These are phyloP conservation scores for Camponotus floridanus DNA, from an alignment of 1,140 invertebrate genomes.

Conservation along the genomic window DNA sequence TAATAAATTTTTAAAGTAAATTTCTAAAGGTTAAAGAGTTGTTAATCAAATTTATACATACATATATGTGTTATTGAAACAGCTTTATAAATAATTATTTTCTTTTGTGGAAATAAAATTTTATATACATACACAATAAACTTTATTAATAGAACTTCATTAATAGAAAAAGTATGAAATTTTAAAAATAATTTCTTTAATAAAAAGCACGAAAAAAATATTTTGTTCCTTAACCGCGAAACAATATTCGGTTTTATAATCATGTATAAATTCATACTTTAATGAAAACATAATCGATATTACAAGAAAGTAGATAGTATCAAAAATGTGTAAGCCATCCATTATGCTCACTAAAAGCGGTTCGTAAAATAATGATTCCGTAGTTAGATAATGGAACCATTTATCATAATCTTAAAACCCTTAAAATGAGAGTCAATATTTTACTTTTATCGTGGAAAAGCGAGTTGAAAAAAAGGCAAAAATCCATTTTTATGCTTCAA, in stretches of 20 bases:
- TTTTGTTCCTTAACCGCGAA: background rate
- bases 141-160: no score
- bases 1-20: background rate
- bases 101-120: background rate
- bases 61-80: background rate
- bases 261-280: background rate
- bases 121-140: background rate
- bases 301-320: background rate
- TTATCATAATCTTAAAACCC: background rate
- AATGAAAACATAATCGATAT: background rate
- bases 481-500: background rate
- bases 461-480: background rate
- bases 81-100: background rate
- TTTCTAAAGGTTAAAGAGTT: background rate
- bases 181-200: background rate
- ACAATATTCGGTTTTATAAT: background rate
- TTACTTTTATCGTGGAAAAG: background rate
- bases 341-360: background rate
- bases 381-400: background rate
- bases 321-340: background rate
- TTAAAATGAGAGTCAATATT: background rate
- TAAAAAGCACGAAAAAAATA: background rate
- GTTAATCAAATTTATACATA: background rate
- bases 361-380: background rate
- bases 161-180: background rate